Conservation (phyloP, 2,113 vertebrate genomes). For the Nyctibius bracteatus region DNA sequence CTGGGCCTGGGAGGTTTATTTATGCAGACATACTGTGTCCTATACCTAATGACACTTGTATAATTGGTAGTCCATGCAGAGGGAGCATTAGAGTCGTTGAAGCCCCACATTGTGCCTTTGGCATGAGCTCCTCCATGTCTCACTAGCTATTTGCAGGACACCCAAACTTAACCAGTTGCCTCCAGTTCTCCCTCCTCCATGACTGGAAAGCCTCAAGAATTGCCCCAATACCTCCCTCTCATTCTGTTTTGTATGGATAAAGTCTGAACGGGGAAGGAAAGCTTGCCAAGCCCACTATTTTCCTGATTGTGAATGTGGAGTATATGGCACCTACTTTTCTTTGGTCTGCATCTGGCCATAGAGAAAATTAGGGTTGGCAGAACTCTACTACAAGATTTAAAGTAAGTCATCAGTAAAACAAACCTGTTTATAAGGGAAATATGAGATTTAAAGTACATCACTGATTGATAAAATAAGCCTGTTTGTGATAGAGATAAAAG, state of each 20-base stretch:
- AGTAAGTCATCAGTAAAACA: slow-evolving; percentile 8
- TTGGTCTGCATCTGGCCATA: background rate
- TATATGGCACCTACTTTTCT: background rate
- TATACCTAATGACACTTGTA: background rate
- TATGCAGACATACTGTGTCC: background rate
- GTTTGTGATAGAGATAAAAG: slow-evolving; percentile 48
- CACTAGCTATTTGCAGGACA: background rate
- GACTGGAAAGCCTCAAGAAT: background rate
- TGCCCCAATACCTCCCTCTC: background rate
- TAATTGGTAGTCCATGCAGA: background rate
- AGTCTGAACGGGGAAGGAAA: background rate
- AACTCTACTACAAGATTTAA: slow-evolving; percentile 18
- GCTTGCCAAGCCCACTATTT: background rate
- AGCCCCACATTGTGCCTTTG: background rate
- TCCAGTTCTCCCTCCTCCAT: background rate
- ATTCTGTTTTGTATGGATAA: background rate
- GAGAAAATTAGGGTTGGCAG: slow-evolving; percentile 30
- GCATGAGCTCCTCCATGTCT: background rate
- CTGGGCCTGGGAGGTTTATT: slow-evolving; percentile 33
- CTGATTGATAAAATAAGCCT: slow-evolving; percentile 12
- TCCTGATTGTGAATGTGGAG: background rate
- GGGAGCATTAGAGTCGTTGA: background rate
- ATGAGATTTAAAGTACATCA: slow-evolving; percentile 25
- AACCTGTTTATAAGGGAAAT: slow-evolving; percentile 33
- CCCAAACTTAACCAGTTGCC: background rate